A percentile compares a stretch with the other conserved stretches of the same genome.
phyloP scores from a whole-genome alignment of 2,797 vertebrate genomes.

The Onychomys torridus region DNA sequence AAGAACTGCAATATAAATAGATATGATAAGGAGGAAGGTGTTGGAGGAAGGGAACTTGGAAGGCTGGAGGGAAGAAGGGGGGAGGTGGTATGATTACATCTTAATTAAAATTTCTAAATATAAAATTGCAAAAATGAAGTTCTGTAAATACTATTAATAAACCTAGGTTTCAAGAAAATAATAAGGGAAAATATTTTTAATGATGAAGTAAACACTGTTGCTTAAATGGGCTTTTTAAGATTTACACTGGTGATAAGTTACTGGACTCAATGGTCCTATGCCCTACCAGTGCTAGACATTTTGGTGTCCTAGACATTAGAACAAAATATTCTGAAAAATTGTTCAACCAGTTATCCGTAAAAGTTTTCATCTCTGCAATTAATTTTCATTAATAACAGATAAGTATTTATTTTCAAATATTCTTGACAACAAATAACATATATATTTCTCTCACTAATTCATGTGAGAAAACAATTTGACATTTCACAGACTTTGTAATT shows the following conservation, averaged over 20 bases:
- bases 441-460: not conserved
- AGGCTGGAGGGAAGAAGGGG: not conserved
- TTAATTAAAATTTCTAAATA: not conserved
- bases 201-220: not conserved
- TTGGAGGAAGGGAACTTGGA: not conserved
- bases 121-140: not conserved
- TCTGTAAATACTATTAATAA: not conserved
- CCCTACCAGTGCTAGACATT: not conserved
- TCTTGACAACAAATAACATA: not conserved
- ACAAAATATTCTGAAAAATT: not conserved
- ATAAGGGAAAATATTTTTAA: not conserved
- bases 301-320: not conserved
- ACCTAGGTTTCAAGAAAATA: not conserved
- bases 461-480: not conserved
- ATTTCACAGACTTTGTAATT: not conserved
- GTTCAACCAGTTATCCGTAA: not conserved
- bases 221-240: not conserved
- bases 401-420: not conserved
- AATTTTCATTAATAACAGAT: not conserved
- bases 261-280: not conserved
- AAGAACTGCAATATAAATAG: not conserved
- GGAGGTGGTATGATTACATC: not conserved
- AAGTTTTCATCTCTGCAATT: not conserved
- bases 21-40: not conserved
- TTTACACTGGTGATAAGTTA: not conserved